A percentile compares a stretch with the other conserved stretches of the same genome.
These are phyloP conservation scores for Xiphorhynchus elegans DNA, from an alignment of 2,113 vertebrate species.

Conservation along the genomic window DNA sequence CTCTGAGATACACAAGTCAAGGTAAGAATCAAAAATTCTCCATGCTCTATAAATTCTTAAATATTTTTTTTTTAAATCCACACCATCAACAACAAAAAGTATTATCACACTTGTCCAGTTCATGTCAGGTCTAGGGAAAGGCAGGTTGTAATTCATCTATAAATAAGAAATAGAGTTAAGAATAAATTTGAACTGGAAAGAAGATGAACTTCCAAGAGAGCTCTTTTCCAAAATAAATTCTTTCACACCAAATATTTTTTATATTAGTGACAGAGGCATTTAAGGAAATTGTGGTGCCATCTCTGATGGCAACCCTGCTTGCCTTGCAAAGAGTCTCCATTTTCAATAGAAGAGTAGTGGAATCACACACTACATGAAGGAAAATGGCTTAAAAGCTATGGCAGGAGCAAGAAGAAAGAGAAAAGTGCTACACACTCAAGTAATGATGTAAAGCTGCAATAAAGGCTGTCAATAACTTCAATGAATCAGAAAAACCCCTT, in stretches of 20 bases:
- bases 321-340: not conserved
- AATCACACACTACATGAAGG: not conserved
- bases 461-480: constrained; percentile 7
- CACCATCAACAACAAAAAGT: not conserved
- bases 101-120: constrained; percentile 16
- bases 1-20: not conserved
- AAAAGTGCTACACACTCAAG: not conserved
- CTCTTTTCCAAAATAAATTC: not conserved
- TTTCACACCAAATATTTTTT: not conserved
- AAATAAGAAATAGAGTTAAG: not conserved
- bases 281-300: not conserved
- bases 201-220: not conserved
- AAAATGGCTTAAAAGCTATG: constrained; percentile 8
- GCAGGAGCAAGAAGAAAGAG: not conserved
- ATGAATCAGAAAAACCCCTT: not conserved
- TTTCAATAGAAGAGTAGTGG: not conserved
- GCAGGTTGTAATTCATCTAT: not conserved
- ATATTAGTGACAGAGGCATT: not conserved
- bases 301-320: not conserved
- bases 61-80: not conserved
- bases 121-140: constrained; percentile 36
- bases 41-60: not conserved
- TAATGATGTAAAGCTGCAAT: not conserved
- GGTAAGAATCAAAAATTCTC: not conserved
- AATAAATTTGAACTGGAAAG: not conserved